Evolutionary conservation across 2,113 vertebrate genomes (phyloP), one percentile per base, ranked within the genome.

Genomic region (Seriola aureovittata): DNA sequence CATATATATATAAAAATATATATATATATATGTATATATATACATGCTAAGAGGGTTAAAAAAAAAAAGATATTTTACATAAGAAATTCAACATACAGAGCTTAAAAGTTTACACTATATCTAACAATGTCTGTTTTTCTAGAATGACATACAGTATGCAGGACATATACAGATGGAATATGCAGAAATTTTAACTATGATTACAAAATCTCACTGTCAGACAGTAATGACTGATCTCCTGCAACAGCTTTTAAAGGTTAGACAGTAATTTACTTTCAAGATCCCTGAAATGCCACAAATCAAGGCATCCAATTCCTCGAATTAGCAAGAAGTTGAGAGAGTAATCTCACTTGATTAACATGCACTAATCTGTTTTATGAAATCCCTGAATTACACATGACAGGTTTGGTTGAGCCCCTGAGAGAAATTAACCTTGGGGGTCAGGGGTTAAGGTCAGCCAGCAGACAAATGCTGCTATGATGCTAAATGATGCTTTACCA

Each of bases 281-380:
- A 48, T 71, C 34, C 21, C 3, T 48, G n/a, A 36, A 55, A 46
- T 12, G 25, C 63, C 11, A 36, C 29, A 55, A 70, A 70, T 50
- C 32, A 75, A 76, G 0, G 10, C 32, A 10, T 57, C 29, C 4
- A 57, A 64, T 42, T 58, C 23, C 17, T 29, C 14, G 71, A 65
- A 55, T 68, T 36, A 19, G 12, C 16, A 44, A 52, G 23, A 76
- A 36, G 14, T 64, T 64, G 4, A 44, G 3, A 54, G 16, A 21
- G 13, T 62, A 80, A 71, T 66, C 58, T 71, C 21, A 62, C 42
- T 46, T 44, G 3, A 75, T 80, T 54, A 60, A 55, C 4, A 19
- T 25, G 3, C 21, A 25, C 48, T 55, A 54, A 78, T 71, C 50
- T 71, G 34, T 38, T 34, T 34, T 55, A 5, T 71, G 14, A 84